These are phyloP conservation scores for Pseudomyrmex gracilis DNA, from an alignment of 1,140 invertebrate genomes.

Conservation along the genomic window DNA sequence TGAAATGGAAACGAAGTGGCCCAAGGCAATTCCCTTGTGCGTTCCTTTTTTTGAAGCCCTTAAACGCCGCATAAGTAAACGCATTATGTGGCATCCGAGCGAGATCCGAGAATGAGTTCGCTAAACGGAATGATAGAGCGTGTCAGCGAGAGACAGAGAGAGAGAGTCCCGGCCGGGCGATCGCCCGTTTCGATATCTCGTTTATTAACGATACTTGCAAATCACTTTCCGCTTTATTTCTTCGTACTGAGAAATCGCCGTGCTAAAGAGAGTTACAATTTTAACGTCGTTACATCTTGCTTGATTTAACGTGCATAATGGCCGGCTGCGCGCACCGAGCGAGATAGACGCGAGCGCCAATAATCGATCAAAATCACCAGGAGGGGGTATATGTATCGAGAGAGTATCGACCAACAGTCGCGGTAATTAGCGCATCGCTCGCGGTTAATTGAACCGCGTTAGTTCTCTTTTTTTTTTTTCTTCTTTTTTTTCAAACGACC, in stretches of 20 bases:
- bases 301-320: constrained; percentile 19
- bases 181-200: constrained; percentile 7
- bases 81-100: constrained; percentile 15
- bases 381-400: constrained; percentile 1
- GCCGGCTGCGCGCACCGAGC: background rate
- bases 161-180: background rate
- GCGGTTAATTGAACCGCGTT: constrained; percentile 37
- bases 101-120: constrained; percentile 4
- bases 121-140: constrained; percentile 35
- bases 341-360: background rate
- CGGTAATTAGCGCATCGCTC: constrained; percentile 49
- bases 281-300: background rate
- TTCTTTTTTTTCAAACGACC: background rate
- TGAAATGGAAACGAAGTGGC: constrained; percentile 57
- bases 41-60: background rate
- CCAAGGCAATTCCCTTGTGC: constrained; percentile 5
- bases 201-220: constrained; percentile 29
- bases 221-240: constrained; percentile 15
- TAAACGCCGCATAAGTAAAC: constrained; percentile 42
- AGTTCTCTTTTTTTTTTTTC: background rate
- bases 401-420: constrained; percentile 46
- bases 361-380: constrained; percentile 60
- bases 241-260: background rate
- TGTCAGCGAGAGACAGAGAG: constrained; percentile 26
- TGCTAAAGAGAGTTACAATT: constrained; percentile 28